Evolutionary conservation across 2,113 vertebrate genomes (phyloP), one percentile per base, ranked within the genome.

Genomic region (Nicator chloris): DNA sequence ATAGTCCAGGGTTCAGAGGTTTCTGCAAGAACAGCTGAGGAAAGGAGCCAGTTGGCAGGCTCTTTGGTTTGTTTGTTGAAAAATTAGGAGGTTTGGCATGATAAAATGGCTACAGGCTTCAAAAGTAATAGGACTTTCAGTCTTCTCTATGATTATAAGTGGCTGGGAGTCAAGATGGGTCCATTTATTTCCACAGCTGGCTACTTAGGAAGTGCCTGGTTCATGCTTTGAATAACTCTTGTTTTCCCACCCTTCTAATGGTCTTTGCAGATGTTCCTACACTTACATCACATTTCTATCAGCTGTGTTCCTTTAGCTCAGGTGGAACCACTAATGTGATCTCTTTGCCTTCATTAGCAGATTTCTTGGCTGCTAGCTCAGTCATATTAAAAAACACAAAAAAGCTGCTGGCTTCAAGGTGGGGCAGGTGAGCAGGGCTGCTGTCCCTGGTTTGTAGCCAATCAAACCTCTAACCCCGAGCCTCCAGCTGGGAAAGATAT

Each of bases 131-230:
- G 31, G 65, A 7, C n/a, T 90, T 86, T 60, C 3, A 10, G 80
- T 92, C 39, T 90, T 61, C 27, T 81, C n/a, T n/a, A 7, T 69
- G 79, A 51, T 95, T 94, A 91, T 87, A 85, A 89, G 85, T 87
- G 70, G 3, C 45, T 78, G 23, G 71, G 78, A 54, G 44, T 82
- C 63, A 82, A 94, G 91, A 61, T 17, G 5, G 2, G 44, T 40
- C 40, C 39, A 60, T 94, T 89, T 87, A 54, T 93, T 95, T 90
- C 66, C 10, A 26, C 3, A 16, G 28, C 10, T 61, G 50, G 14
- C 57, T 90, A 23, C 61, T 88, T 68, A 56, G 39, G 28, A 72
- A 82, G 23, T 54, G n/a, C 44, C 39, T 59, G 13, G 27, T 60
- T 72, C 49, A 53, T 72, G 57, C 49, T 82, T 70, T 77, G 73